phyloP scores from a whole-genome alignment of 2,888 invertebrate species.

The Dasysyrphus albostriatus region DNA sequence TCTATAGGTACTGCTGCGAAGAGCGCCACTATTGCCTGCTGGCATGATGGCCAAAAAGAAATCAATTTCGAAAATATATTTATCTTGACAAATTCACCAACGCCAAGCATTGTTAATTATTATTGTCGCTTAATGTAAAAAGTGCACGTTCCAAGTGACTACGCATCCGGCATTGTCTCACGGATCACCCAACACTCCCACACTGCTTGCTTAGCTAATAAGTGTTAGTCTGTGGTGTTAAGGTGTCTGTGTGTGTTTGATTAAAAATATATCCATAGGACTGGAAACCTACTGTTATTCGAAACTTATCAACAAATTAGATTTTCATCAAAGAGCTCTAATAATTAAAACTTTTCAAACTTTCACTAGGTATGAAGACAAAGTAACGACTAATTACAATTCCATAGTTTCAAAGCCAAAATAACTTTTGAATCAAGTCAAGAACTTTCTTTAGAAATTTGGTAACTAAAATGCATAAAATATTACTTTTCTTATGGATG shows the following conservation, averaged over 20 bases:
- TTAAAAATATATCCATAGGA: background rate
- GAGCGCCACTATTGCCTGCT: conserved; percentile 21
- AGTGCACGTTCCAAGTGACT: conserved; percentile 67
- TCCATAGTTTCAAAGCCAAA: background rate
- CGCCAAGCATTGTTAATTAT: conserved; percentile 63
- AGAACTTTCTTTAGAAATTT: conserved; percentile 4
- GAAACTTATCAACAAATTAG: background rate
- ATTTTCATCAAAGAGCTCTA: conserved; percentile 1
- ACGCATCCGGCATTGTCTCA: conserved; percentile 68
- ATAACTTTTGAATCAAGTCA: background rate
- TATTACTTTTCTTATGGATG: no score
- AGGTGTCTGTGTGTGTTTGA: background rate
- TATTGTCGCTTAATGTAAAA: conserved; percentile 38
- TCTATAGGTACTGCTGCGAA: conserved; percentile 5
- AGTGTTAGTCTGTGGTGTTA: background rate
- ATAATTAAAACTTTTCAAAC: conserved; percentile 14
- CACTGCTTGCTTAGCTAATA: conserved; percentile 27
- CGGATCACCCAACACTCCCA: conserved; percentile 40
- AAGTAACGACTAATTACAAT: background rate
- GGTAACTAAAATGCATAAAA: no score
- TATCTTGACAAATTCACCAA: conserved; percentile 48
- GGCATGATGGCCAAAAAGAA: conserved; percentile 59
- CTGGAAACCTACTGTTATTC: conserved; percentile 45
- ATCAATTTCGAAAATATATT: conserved; percentile 71
- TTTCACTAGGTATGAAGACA: conserved; percentile 56